Base-by-base conservation (phyloP, 2,888 invertebrate species). In the Acleris holmiana region DNA sequence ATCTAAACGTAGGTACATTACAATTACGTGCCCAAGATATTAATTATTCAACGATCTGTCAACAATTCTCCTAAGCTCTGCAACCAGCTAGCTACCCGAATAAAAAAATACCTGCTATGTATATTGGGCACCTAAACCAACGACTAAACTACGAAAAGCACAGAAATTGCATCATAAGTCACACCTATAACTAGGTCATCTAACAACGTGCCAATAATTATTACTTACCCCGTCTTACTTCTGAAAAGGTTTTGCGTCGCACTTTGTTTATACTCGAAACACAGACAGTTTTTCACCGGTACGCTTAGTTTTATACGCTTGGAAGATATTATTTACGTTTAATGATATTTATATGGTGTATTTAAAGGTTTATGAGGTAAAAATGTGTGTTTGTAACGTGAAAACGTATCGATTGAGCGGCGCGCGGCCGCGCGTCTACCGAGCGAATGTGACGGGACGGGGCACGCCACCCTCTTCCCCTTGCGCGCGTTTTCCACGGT, bases 401-500 rank as follows among this genome's bases (percentile, higher is more conserved):
- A 57, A 53, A 58, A 58, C 57, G 64, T 71, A 69, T 70, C 63
- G 69, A 71, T 69, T 67, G 79, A 74, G 86, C 87, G 88, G 85
- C 89, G 88, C 88, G 82, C 86, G 80, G 84, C 85, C 85, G 86
- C 87, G 85, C 86, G 83, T 69, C 82, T 80, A 74, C 70, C 69
- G 76, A 82, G 87, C 78, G 88, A 90, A 85, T 89, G 66, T 59
- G 91, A 88, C 72, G 69, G 70, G 72, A 74, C 76, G 65, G 59
- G 53, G 48, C 64, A 53, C 76, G 76, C 76, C 72, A 70, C 76
- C 76, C 74, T 69, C 68, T 69, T 35, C 73, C 76, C 71, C 60
- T 73, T 89, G 91, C 89, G 91, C 91, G 84, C 85, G 88, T 90
- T 91, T 91, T 89, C 89, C 88, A 73, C 81, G 71, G 77, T 90